phyloP scores from a whole-genome alignment of 2,797 vertebrate species.

The Spondyliosoma cantharus region DNA sequence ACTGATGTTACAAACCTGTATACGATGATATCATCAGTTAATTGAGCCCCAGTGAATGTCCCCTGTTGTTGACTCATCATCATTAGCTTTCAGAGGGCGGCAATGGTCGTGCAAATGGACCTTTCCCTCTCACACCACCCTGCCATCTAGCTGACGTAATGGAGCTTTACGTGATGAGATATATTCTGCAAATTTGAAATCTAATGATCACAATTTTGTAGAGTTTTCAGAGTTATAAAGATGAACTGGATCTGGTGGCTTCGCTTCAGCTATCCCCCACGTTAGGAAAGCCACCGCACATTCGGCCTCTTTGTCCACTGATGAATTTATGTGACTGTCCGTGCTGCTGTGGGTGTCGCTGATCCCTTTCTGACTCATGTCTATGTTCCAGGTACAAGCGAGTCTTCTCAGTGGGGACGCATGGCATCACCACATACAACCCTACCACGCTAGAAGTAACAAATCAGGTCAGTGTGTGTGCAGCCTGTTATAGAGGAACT shows the following conservation, averaged over 20 bases:
- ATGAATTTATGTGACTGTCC: neutral
- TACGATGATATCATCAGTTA: conserved; percentile 23
- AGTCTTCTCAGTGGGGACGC: conserved; percentile 97
- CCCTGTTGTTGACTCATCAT: conserved; percentile 36
- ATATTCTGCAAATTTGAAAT: conserved; percentile 4
- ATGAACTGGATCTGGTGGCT: neutral
- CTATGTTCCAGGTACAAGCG: conserved; percentile 92
- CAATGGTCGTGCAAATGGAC: neutral
- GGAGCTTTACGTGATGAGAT: neutral
- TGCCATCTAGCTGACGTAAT: neutral
- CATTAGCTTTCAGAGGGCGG: neutral
- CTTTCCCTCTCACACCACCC: neutral
- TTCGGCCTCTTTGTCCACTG: conserved; percentile 11
- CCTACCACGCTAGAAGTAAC: conserved; percentile 98
- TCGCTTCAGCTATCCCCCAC: neutral
- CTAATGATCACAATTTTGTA: neutral
- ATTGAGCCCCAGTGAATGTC: conserved; percentile 27
- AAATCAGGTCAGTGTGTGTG: conserved; percentile 91
- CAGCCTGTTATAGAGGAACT: neutral
- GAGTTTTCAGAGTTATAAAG: neutral
- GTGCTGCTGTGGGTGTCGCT: conserved; percentile 17
- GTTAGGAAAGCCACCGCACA: neutral
- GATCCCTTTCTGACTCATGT: conserved; percentile 59
- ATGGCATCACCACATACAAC: conserved; percentile 98
- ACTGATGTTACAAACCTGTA: neutral